Base-by-base conservation (phyloP, 1,140 invertebrate genomes). In the Diploscapter pachys region DNA sequence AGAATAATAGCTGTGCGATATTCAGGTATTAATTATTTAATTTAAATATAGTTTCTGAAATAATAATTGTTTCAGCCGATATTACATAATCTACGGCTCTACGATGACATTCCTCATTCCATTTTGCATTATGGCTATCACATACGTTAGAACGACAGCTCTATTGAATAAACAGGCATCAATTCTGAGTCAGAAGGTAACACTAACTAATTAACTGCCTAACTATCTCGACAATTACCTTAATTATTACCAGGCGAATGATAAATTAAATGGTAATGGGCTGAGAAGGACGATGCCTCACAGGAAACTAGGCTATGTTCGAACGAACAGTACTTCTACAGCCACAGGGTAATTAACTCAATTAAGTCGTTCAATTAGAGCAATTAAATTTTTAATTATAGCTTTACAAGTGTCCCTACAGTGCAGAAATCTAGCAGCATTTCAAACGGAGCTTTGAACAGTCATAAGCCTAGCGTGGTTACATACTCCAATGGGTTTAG, bases 81-180 rank as follows among this genome's bases (percentile, higher is more conserved):
- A 93, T 3, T 95, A 94, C 88, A 93, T 94, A 85, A 89, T 95
- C 73, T 93, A 95, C 79, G 94, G 93, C 11, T 95, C 93, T 57
- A 91, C 96, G 80, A 91, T 96, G 79, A 94, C 93, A 79, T 98
- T 98, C 87, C 96, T 96, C 87, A 93, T 97, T 76, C 95, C 95
- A 3, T 89, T 98, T 57, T 89, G 91, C 5, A 93, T 97, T 63
- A 98, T 98, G 94, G 87, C 96, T 81, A 87, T 94, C 54, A 96
- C 94, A 3, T 97, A 96, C 83, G 91, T 92, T 3, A 88, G 96
- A 67, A 97, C 95, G 0, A 92, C 96, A 2, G 88, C 91, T 68
- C 88, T 95, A 4, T 87, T 95, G 53, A 89, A 92, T 51, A 83
- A 86, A 71, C 88, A 89, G 76, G 87, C 87, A 2, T 80, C 80